Base-by-base conservation (phyloP, 2,113 vertebrate genomes). In the Mirza zaza region DNA sequence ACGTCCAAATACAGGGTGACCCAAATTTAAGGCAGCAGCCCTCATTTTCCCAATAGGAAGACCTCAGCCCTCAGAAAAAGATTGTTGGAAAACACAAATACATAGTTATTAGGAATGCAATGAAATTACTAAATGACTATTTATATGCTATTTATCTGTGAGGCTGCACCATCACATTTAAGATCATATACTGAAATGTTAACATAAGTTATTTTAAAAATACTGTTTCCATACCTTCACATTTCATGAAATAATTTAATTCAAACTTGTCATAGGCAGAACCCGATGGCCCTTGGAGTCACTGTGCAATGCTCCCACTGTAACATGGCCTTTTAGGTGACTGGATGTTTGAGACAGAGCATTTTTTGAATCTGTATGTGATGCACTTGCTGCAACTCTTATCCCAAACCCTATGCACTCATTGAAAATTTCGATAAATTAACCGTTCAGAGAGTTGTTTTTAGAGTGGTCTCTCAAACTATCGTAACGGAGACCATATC, bases 21-120 rank as follows among this genome's bases (percentile, higher is more conserved):
- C 23, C 81, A 63, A 65, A 68, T 25, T 5, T 10, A 50, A 75
- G 5, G 23, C 5, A 13, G 42, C n/a, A 29, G 13, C 29, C 21
- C 13, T 7, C 3, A 7, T 59, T 89, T 25, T 79, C 32, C 45
- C 63, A 83, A 1, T 0, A 5, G 59, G 42, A 75, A 68, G 39
- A 29, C 6, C 18, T 50, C 80, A 39, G 13, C 32, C 34, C 61
- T 89, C 59, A 50, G 84, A 29, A 73, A 84, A 63, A 13, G 12
- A 10, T 2, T 91, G 88, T 93, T 68, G 25, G 67, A 79, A 94
- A 89, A 90, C 6, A 95, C 20, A 65, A 21, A 63, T 8, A 29
- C 0, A 2, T 25, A 29, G 65, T 55, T 55, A 77, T 77, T 65
- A 63, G 42, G 87, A 63, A 48, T 8, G 39, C 29, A 87, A 75